Evolutionary conservation across 2,797 vertebrate species (phyloP).

Genomic region (Forpus xanthops): DNA sequence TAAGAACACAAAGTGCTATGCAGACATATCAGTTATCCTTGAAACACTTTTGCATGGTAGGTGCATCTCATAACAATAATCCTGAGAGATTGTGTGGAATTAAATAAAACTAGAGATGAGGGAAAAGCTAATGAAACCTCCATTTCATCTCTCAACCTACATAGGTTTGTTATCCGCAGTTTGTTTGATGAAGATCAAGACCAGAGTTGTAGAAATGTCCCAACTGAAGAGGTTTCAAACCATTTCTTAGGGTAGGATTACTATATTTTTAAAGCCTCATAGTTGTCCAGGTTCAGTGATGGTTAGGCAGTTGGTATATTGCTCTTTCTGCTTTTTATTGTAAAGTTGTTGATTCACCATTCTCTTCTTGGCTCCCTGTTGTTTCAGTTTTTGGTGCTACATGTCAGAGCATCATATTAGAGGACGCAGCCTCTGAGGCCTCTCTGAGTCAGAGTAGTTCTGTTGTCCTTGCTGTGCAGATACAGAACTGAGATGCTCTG

Average conservation of each 20-base stretch:
- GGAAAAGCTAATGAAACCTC: background rate
- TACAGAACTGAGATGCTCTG: rapidly evolving
- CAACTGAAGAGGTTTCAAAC: background rate
- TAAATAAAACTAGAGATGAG: background rate
- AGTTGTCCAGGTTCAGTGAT: background rate
- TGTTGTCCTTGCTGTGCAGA: background rate
- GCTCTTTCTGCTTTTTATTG: background rate
- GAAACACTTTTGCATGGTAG: background rate
- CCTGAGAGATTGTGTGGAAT: slow-evolving; percentile 9
- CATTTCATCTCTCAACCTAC: background rate
- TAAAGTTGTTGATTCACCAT: background rate
- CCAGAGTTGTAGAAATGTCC: background rate
- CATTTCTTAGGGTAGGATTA: background rate
- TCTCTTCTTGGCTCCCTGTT: background rate
- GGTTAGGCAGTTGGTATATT: background rate
- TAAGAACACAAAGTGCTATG: background rate
- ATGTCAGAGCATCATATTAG: background rate
- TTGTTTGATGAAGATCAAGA: background rate
- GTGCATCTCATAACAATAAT: background rate
- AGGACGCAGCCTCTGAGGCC: background rate
- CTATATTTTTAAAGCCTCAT: background rate
- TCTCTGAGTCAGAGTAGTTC: background rate
- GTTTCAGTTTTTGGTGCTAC: background rate
- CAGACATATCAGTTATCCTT: background rate
- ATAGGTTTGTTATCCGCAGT: background rate